phyloP scores from a whole-genome alignment of 2,888 invertebrate genomes.

The Torymus auratus region DNA sequence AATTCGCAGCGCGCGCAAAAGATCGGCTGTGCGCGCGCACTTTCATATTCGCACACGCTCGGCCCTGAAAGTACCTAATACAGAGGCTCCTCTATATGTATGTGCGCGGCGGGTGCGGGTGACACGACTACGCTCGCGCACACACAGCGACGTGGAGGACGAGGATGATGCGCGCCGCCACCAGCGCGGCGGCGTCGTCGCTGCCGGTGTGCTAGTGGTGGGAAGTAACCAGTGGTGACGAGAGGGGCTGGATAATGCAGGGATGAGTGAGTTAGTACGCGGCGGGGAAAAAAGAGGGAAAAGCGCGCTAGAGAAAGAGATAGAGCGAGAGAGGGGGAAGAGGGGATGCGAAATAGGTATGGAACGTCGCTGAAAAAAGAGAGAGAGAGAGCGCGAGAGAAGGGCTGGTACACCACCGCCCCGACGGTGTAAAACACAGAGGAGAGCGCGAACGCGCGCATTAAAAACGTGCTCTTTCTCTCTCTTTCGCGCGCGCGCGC shows the following conservation, averaged over 20 bases:
- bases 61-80: no score
- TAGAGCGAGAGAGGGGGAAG: conserved; percentile 46
- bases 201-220: conserved; percentile 42
- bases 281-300: conserved; percentile 54
- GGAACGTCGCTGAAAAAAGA: conserved; percentile 50
- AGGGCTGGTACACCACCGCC: conserved; percentile 53
- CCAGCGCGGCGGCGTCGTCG: neutral
- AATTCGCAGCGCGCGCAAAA: conserved; percentile 19
- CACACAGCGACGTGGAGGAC: conserved; percentile 9
- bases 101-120: no score
- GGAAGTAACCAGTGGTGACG: conserved; percentile 61
- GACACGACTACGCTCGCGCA: neutral
- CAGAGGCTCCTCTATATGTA: no score
- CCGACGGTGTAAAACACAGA: conserved; percentile 58
- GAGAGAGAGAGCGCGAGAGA: conserved; percentile 49
- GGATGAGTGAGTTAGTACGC: conserved; percentile 63
- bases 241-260: conserved; percentile 61
- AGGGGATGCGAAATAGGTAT: conserved; percentile 40
- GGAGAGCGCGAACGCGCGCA: conserved; percentile 40
- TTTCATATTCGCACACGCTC: neutral
- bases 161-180: conserved; percentile 31
- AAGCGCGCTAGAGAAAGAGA: conserved; percentile 61
- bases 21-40: neutral
- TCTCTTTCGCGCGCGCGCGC: neutral
- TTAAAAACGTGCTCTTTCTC: conserved; percentile 46